Evolutionary conservation across 2,797 vertebrate genomes (phyloP), one percentile per base, ranked within the genome.

Genomic region (Poecilia gillii): DNA sequence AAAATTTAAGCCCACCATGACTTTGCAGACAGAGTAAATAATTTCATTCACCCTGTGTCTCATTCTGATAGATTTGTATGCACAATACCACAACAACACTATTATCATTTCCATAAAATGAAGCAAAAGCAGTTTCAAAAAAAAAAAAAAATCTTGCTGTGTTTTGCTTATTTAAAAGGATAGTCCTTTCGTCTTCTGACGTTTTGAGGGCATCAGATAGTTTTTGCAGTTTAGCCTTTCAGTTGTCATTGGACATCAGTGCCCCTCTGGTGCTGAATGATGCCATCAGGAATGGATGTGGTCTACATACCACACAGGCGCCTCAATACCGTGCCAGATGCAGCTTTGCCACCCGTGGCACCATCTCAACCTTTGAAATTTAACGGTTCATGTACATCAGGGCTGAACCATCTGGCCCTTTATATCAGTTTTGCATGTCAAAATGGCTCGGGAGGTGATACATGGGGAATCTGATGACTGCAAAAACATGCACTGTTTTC

Each of bases 301-400:
- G 94, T 95, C 93, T 94, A 93, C 90, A 93, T 92, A 91, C 88
- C 93, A 90, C 90, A 91, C 89, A 89, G 90, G 89, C 92, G 81
- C 90, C 88, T 84, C 85, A 85, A 73, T 85, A 75, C 78, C 83
- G 81, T 80, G 91, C 93, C 95, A 96, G 94, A 92, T 96, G 96
- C 91, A 95, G 91, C 92, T 88, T 93, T 92, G 90, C 93, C 92
- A 95, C 93, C 95, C 94, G 88, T 94, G 93, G 93, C 93, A 95
- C 81, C 89, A 88, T 89, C 91, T 93, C 92, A 95, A 95, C 93
- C 92, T 93, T 93, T 87, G 76, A 93, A 95, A 95, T 96, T 94
- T 95, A 94, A 95, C 86, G 93, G 93, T 95, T 96, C 92, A 95
- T 91, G 91, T 92, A 89, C 90, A 81, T 88, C 90, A 90, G 87